A percentile compares a stretch with the other conserved stretches of the same genome.
Evolutionary conservation across 2,113 vertebrate genomes (phyloP).

Genomic region (Anseranas semipalmata): DNA sequence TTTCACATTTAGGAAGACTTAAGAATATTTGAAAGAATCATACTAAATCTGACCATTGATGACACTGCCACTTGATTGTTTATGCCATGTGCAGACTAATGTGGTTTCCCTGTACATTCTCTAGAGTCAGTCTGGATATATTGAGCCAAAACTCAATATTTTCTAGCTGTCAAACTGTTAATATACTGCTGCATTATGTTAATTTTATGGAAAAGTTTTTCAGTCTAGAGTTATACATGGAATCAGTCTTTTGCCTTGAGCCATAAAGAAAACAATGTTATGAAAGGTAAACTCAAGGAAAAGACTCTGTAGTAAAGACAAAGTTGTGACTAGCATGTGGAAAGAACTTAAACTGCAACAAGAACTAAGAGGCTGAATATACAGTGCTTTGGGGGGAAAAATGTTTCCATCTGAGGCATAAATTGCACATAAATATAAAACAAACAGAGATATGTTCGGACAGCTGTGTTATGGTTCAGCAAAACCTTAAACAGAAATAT

Average conservation of each 20-base stretch:
- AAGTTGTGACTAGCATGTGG: not conserved
- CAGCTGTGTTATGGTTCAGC: not conserved
- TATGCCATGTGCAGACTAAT: not conserved
- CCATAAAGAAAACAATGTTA: not conserved
- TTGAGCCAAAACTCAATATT: not conserved
- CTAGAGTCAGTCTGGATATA: not conserved
- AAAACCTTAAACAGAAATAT: not conserved
- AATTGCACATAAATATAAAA: not conserved
- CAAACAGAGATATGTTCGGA: not conserved
- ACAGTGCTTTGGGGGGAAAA: accelerated
- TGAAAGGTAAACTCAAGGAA: not conserved
- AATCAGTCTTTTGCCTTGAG: not conserved
- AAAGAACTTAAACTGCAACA: not conserved
- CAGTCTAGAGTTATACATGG: not conserved
- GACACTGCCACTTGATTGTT: not conserved
- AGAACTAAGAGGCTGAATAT: not conserved
- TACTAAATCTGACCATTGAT: not conserved
- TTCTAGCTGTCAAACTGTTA: not conserved
- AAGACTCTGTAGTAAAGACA: not conserved
- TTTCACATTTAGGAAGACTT: not conserved
- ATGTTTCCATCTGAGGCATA: not conserved
- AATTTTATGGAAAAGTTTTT: not conserved
- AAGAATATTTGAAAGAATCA: not conserved
- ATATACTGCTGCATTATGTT: not conserved
- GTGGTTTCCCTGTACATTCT: not conserved